Evolutionary conservation across 2,113 vertebrate species (phyloP).

Genomic region (Illadopsis cleaveri): DNA sequence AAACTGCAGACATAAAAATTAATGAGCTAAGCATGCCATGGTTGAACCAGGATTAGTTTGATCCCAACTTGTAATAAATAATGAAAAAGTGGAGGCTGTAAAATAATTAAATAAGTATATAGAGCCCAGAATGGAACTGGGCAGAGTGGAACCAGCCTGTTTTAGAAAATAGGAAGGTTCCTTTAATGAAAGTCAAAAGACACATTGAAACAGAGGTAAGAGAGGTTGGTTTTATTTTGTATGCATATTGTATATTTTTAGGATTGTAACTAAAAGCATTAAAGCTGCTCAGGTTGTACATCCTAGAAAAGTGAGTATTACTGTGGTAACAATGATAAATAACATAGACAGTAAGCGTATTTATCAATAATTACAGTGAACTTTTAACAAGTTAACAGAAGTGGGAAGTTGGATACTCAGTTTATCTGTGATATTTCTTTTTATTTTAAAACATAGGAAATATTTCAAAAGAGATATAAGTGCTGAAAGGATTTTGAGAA

Average conservation of each 20-base stretch:
- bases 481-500: not conserved
- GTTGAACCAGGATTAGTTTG: not conserved
- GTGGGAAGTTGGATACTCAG: not conserved
- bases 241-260: not conserved
- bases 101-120: not conserved
- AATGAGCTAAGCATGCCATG: not conserved
- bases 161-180: not conserved
- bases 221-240: not conserved
- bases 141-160: not conserved
- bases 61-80: not conserved
- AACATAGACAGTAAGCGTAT: not conserved
- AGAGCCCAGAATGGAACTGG: not conserved
- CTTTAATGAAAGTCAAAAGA: not conserved
- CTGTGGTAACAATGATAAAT: not conserved
- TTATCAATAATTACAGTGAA: not conserved
- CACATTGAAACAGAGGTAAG: not conserved
- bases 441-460: not conserved
- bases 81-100: not conserved
- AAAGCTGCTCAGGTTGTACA: not conserved
- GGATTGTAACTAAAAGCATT: not conserved
- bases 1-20: not conserved
- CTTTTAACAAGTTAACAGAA: not conserved
- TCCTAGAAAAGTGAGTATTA: not conserved
- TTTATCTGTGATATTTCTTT: not conserved
- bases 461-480: not conserved